Evolutionary conservation across 2,113 vertebrate genomes (phyloP), one percentile per base, ranked within the genome.

Genomic region (Miniopterus natalensis): DNA sequence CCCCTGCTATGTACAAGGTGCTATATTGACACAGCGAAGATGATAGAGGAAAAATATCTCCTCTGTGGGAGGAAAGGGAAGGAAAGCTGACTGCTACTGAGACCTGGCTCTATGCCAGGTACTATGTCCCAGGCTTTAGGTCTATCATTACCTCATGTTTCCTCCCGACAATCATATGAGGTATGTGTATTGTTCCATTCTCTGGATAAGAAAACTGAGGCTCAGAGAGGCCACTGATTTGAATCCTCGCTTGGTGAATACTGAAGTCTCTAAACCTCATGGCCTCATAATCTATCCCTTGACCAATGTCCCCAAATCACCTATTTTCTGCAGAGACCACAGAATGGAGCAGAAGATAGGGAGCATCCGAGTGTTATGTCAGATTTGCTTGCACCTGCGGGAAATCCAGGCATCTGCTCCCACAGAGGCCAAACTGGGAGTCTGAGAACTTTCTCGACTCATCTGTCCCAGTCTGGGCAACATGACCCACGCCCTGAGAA

Each of bases 191-290:
- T 45, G 5, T 51, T 88, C 51, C 65, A 70, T 93, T 93, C 49
- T 94, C 66, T 61, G 29, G n/a, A 36, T 90, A 27, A 49, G n/a
- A 21, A 90, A 84, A 57, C 49, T n/a, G 57, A 93, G 71, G 25
- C 9, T 78, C 55, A 8, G 25, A 40, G n/a, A 77, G 17, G 42
- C 9, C 15, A 42, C 0, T n/a, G 18, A 45, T 94, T 70, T 74
- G 59, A 90, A 42, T 29, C 65, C 80, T 55, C 5, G 8, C 10
- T 96, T 84, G 5, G 45, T 68, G n/a, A 85, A 77, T 31, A 84
- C 36, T 57, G 66, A 88, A 88, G 59, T 75, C 21, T 29, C 4
- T 61, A 17, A 42, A 57, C 11, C 1, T 80, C 59, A 23, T 36
- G 42, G 18, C 14, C 42, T 88, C 14, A 63, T 77, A 61, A 49